Evolutionary conservation across 2,113 vertebrate genomes (phyloP).

Genomic region (Telmatochromis sp.): DNA sequence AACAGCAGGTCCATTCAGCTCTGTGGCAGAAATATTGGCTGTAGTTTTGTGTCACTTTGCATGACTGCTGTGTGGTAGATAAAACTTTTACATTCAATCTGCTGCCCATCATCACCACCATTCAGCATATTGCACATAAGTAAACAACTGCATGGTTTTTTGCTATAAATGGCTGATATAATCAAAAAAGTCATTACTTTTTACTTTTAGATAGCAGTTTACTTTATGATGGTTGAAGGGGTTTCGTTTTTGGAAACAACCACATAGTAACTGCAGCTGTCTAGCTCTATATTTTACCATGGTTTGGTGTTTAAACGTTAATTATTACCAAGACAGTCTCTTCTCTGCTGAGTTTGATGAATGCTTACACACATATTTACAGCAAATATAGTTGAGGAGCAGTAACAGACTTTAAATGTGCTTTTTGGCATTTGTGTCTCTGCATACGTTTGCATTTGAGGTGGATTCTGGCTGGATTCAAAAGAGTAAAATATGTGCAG

Average conservation of each 20-base stretch:
- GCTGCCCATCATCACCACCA: background rate
- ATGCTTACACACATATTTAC: background rate
- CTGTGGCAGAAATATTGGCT: background rate
- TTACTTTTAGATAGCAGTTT: background rate
- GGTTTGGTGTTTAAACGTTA: background rate
- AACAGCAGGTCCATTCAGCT: background rate
- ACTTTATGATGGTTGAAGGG: background rate
- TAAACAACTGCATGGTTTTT: rapidly evolving
- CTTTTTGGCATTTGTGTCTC: background rate
- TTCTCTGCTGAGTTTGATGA: background rate
- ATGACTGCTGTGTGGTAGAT: background rate
- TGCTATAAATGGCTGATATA: background rate
- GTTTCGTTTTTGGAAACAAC: background rate
- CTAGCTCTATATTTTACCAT: background rate
- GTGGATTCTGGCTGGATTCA: background rate
- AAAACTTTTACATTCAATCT: background rate
- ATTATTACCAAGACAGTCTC: rapidly evolving
- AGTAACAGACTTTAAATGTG: background rate
- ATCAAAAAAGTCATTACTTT: background rate
- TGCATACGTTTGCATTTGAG: background rate
- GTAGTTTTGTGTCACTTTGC: background rate
- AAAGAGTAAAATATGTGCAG: background rate
- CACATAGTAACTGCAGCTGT: background rate
- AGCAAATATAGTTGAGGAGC: background rate
- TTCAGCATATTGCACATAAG: background rate